Evolutionary conservation across 2,797 vertebrate genomes (phyloP), one percentile per base, ranked within the genome.

Genomic region (Enteromius paludinosus): DNA sequence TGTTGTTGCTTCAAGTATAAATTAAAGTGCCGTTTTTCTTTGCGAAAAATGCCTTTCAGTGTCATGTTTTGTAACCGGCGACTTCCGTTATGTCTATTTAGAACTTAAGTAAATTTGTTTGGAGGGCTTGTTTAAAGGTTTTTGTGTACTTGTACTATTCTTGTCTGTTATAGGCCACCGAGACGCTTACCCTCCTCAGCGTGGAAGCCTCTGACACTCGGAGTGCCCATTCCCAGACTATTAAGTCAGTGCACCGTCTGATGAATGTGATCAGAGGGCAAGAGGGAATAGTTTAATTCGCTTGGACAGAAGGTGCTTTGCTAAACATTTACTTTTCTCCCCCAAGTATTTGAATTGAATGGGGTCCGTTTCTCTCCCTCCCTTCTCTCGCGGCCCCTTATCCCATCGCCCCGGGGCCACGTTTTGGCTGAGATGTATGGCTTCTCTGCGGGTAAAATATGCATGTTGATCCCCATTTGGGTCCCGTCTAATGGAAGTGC

Each of bases 391-490:
- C 88, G 81, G 87, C 88, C 90, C 92, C 88, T 91, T 91, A 90
- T 92, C 85, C 90, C 59, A 87, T 90, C 72, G 91, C 94, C 95
- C 91, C 86, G 84, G 90, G 95, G 95, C 91, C 80, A 86, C 38
- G 92, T 93, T 93, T 90, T 95, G 95, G 95, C 96, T 90, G 90
- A 92, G 93, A 94, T 90, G 90, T 92, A 93, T 94, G 93, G 91
- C 91, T 94, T 90, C 94, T 94, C 93, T 89, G 75, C 92, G 92
- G 89, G 93, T 96, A 94, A 95, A 95, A 95, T 95, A 96, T 96
- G 95, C 96, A 94, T 89, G 86, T 86, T 93, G 91, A 87, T 93
- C 93, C 91, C 94, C 93, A 88, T 96, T 93, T 90, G 95, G 92
- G 81, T 91, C 92, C 91, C 87, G 92, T 92, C 83, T 96, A 95